phyloP scores from a whole-genome alignment of 2,888 invertebrate species.

The Drosophila demipolita region DNA sequence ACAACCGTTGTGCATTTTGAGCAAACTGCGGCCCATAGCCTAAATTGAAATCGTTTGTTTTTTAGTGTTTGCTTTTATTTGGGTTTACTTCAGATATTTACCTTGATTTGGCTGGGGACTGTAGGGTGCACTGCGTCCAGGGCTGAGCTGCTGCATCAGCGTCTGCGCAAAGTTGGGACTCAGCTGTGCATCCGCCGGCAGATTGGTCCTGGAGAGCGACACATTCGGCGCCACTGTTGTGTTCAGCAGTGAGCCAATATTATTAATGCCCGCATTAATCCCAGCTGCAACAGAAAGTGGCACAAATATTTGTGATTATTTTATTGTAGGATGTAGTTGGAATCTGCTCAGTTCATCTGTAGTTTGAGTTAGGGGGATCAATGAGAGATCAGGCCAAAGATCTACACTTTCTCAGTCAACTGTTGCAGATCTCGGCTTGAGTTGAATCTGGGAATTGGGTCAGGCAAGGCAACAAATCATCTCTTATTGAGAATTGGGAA shows the following conservation, averaged over 20 bases:
- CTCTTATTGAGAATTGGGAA: neutral
- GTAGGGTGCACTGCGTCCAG: conserved; percentile 85
- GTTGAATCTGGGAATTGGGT: neutral
- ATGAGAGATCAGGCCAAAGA: neutral
- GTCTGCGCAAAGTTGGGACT: conserved; percentile 88
- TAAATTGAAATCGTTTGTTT: no score
- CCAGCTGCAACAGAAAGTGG: conserved; percentile 59
- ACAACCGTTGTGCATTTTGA: conserved; percentile 83
- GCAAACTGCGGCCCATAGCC: conserved; percentile 83
- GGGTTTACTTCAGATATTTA: conserved; percentile 23
- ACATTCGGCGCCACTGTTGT: conserved; percentile 94
- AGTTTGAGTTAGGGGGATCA: neutral
- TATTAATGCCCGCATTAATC: conserved; percentile 85
- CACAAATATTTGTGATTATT: neutral
- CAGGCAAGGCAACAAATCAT: neutral
- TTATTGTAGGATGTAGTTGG: neutral
- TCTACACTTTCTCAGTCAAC: neutral
- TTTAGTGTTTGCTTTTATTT: neutral
- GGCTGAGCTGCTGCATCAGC: conserved; percentile 85
- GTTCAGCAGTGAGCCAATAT: conserved; percentile 93
- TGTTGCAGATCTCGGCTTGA: neutral
- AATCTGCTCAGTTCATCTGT: neutral
- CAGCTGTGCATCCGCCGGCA: conserved; percentile 87
- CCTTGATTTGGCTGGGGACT: conserved; percentile 84
- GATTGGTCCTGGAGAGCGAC: conserved; percentile 90